Evolutionary conservation across 2,888 invertebrate species (phyloP).

Genomic region (Chaetoderma sp.): DNA sequence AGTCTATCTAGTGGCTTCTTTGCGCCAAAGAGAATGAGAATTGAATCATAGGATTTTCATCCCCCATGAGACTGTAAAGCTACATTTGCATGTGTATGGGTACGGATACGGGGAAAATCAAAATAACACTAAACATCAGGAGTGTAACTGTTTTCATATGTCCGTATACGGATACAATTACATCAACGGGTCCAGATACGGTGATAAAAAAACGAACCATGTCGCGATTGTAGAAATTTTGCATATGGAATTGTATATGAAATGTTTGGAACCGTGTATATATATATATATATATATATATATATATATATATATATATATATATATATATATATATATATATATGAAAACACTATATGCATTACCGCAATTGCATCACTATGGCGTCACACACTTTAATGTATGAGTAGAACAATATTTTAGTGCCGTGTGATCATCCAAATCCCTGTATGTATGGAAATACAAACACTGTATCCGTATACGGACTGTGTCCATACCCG

Average conservation of each 20-base stretch:
- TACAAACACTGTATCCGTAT: not conserved
- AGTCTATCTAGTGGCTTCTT: no score
- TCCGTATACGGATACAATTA: not conserved
- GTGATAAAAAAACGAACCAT: no score
- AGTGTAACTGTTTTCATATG: not conserved
- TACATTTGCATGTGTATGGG: no score
- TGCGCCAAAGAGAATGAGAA: no score
- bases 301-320: constrained; percentile 1
- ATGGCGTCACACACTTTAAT: no score
- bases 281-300: not conserved
- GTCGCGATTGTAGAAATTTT: not conserved
- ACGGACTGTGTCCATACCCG: not conserved
- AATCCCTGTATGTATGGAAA: no score
- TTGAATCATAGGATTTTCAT: no score
- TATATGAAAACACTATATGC: no score
- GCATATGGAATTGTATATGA: not conserved
- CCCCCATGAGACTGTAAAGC: no score
- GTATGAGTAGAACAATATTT: not conserved
- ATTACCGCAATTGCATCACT: not conserved
- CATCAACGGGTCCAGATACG: not conserved
- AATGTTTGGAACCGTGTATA: not conserved
- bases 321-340: constrained; percentile 1
- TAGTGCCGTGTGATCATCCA: not conserved
- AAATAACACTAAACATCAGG: no score
- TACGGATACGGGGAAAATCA: no score